These are phyloP conservation scores for Gopherus flavomarginatus DNA, from an alignment of 2,113 vertebrate species.

Conservation along the genomic window DNA sequence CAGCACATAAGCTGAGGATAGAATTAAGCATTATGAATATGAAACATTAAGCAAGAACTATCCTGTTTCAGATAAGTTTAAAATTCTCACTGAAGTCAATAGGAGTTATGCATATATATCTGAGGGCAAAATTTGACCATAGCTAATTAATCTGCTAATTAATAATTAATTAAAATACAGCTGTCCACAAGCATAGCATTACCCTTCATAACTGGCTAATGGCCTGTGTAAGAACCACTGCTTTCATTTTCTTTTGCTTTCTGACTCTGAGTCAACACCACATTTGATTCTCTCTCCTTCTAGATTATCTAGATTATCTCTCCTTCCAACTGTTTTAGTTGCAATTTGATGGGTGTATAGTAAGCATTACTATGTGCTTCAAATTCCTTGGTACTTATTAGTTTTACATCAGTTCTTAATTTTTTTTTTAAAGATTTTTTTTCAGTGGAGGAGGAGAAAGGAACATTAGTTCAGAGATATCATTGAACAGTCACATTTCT, in stretches of 20 bases:
- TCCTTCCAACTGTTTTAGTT: not conserved
- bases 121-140: not conserved
- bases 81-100: not conserved
- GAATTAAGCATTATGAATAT: not conserved
- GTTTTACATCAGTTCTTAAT: not conserved
- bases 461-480: not conserved
- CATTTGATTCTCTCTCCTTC: not conserved
- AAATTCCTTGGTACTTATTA: not conserved
- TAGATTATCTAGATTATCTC: not conserved
- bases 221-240: not conserved
- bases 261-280: not conserved
- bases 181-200: not conserved
- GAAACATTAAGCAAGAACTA: not conserved
- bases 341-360: not conserved
- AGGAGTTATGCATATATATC: not conserved
- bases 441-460: not conserved
- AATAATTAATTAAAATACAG: slow-evolving; percentile 6
- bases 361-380: not conserved
- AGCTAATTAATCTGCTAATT: slow-evolving; percentile 22
- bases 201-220: not conserved
- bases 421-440: not conserved
- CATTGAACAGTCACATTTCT: not conserved
- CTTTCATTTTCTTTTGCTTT: not conserved
- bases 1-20: not conserved
- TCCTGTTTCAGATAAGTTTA: not conserved